Evolutionary conservation across 1,140 invertebrate genomes (phyloP).

Genomic region (Cotesia glomerata): DNA sequence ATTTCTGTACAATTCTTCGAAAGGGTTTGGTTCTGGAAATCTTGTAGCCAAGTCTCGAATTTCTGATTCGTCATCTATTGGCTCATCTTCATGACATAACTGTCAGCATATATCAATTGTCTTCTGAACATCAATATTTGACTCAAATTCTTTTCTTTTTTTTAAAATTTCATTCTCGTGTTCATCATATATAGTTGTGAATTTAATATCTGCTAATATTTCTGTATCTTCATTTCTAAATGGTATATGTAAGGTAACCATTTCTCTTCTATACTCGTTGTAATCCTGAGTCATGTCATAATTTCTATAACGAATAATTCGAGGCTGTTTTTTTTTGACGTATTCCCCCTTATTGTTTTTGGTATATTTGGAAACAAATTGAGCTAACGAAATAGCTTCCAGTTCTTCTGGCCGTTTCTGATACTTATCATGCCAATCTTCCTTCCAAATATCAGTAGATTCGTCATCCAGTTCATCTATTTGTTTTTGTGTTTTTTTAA

Average conservation of each 20-base stretch:
- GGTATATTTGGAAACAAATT: slow-evolving; percentile 42
- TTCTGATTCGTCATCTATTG: not conserved
- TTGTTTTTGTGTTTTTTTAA: no score
- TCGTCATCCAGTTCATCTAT: no score
- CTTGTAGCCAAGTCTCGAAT: not conserved
- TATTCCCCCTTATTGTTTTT: slow-evolving; percentile 38
- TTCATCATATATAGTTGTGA: slow-evolving; percentile 33
- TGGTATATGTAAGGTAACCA: slow-evolving; percentile 46
- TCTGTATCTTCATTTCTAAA: slow-evolving; percentile 47
- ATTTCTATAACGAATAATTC: slow-evolving; percentile 49
- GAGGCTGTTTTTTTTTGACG: slow-evolving; percentile 26
- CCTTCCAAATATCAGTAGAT: slow-evolving; percentile 40
- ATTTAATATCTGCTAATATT: slow-evolving; percentile 32
- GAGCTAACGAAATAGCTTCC: slow-evolving; percentile 33
- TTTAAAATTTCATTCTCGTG: slow-evolving; percentile 31
- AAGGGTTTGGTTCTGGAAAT: slow-evolving; percentile 18
- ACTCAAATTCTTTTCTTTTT: slow-evolving; percentile 4
- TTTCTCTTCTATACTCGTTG: slow-evolving; percentile 40
- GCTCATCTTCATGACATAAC: slow-evolving; percentile 12
- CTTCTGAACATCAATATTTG: slow-evolving; percentile 14
- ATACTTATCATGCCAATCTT: slow-evolving; percentile 47
- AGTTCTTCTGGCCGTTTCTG: slow-evolving; percentile 38
- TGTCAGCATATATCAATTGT: slow-evolving; percentile 20
- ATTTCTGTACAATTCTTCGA: slow-evolving; percentile 17
- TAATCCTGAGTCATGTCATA: slow-evolving; percentile 44